These are phyloP conservation scores for Drosophila kanekoi DNA, from an alignment of 2,888 invertebrate genomes.

Conservation along the genomic window DNA sequence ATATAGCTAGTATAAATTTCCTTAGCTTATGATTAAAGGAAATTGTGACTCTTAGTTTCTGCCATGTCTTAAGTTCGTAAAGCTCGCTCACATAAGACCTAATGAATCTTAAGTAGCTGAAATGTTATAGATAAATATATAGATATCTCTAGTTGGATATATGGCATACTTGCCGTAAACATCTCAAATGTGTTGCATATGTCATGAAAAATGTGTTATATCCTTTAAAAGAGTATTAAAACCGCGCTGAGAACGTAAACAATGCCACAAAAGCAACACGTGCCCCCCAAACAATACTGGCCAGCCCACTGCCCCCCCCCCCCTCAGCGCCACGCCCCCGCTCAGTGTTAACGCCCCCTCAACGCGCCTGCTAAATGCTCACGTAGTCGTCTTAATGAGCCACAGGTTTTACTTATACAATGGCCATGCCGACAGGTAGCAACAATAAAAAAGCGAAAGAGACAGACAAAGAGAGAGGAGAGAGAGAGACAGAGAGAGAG, in stretches of 20 bases:
- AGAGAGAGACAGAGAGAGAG: background rate
- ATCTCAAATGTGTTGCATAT: no score
- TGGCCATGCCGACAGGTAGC: conserved; percentile 31
- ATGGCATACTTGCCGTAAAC: no score
- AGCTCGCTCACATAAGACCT: no score
- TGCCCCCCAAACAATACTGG: conserved; percentile 40
- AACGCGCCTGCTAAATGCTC: conserved; percentile 49
- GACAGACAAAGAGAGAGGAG: conserved; percentile 6
- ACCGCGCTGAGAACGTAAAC: conserved; percentile 47
- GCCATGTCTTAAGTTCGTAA: no score
- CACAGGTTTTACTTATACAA: conserved; percentile 52
- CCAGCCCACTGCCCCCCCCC: background rate
- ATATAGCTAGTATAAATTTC: no score
- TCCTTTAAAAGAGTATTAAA: conserved; percentile 1
- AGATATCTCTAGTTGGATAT: no score
- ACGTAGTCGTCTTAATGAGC: conserved; percentile 67
- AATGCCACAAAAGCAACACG: conserved; percentile 70
- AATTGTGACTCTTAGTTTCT: no score
- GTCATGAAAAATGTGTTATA: no score
- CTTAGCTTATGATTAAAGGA: no score
- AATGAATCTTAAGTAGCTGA: no score
- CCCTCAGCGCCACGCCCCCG: background rate
- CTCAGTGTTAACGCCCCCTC: conserved; percentile 1
- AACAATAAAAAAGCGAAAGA: conserved; percentile 27
- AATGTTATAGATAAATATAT: no score